These are phyloP conservation scores for Crypturellus tataupa DNA, from an alignment of 2,797 vertebrate species.

Conservation along the genomic window DNA sequence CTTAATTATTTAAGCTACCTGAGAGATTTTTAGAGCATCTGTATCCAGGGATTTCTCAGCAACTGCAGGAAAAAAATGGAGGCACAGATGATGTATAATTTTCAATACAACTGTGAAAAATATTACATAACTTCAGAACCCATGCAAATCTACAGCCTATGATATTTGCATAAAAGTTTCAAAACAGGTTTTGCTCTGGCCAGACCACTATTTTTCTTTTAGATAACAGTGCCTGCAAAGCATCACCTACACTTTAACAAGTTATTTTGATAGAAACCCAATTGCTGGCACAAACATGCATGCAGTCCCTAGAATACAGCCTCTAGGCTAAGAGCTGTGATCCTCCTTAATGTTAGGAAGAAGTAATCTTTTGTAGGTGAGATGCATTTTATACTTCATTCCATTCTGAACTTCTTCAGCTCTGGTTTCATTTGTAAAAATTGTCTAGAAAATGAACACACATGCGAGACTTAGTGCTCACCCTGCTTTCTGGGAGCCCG, in stretches of 20 bases:
- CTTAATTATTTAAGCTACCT: background rate
- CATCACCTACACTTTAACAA: background rate
- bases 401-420: background rate
- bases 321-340: background rate
- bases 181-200: background rate
- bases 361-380: background rate
- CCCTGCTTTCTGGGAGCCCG: background rate
- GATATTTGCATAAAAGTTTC: background rate
- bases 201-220: background rate
- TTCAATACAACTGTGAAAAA: slow-evolving; percentile 7
- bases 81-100: background rate
- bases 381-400: background rate
- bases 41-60: slow-evolving; percentile 47
- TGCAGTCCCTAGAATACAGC: background rate
- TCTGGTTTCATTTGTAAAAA: background rate
- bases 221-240: background rate
- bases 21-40: slow-evolving; percentile 3
- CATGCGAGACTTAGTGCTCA: fast-evolving
- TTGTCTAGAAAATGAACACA: fast-evolving
- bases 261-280: background rate
- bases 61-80: background rate
- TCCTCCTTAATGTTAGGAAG: background rate
- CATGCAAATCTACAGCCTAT: background rate
- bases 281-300: background rate
- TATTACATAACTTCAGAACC: slow-evolving; percentile 9